These are phyloP conservation scores for Erebia epiphron DNA, from an alignment of 2,888 invertebrate genomes.

Conservation along the genomic window DNA sequence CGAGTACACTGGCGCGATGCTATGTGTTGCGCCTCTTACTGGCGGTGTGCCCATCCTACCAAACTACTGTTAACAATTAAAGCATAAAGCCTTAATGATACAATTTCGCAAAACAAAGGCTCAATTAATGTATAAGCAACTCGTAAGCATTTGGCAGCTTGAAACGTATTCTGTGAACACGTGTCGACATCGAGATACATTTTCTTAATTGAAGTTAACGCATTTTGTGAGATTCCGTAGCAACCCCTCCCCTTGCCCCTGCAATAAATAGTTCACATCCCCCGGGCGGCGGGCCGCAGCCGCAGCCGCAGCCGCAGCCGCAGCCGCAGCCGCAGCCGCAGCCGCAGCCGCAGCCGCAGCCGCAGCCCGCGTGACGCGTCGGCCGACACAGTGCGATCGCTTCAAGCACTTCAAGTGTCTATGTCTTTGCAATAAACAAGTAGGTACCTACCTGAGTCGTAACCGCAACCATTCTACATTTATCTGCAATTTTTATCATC, in stretches of 20 bases:
- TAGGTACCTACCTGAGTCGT: background rate
- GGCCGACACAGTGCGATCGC: background rate
- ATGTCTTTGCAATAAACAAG: background rate
- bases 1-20: background rate
- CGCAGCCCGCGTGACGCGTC: too few species aligned
- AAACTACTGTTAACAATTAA: background rate
- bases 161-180: background rate
- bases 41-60: background rate
- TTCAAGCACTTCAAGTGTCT: background rate
- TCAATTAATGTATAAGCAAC: too few species aligned
- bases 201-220: background rate
- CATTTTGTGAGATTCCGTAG: background rate
- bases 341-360: too few species aligned
- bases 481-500: background rate
- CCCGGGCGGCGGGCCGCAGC: too few species aligned
- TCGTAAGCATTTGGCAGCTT: background rate
- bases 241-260: background rate
- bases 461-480: background rate
- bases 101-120: too few species aligned
- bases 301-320: too few species aligned
- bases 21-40: background rate
- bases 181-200: background rate
- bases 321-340: too few species aligned
- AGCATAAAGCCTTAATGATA: too few species aligned
- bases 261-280: background rate